These are phyloP conservation scores for Sorex araneus DNA, from an alignment of 2,113 vertebrate species.

Conservation along the genomic window DNA sequence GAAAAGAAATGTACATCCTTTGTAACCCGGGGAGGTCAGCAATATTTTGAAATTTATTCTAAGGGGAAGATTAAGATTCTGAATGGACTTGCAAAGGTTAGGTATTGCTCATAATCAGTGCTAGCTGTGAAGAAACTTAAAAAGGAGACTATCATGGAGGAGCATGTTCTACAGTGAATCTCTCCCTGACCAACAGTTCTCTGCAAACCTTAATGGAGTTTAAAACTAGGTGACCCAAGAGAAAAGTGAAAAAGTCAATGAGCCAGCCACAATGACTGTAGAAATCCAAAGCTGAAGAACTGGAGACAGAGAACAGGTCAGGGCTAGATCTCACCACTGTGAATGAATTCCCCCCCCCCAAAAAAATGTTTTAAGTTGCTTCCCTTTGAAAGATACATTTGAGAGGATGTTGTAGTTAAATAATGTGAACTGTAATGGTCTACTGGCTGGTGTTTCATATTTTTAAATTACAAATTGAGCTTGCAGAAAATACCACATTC, in stretches of 20 bases:
- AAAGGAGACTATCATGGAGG: conserved; percentile 42
- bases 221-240: conserved; percentile 45
- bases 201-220: neutral
- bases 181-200: conserved; percentile 64
- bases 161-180: conserved; percentile 15
- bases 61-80: conserved; percentile 70
- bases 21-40: conserved; percentile 59
- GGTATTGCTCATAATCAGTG: conserved; percentile 62
- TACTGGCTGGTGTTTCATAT: conserved; percentile 87
- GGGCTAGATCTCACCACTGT: conserved; percentile 79
- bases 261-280: conserved; percentile 52
- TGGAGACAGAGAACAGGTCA: neutral
- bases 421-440: conserved; percentile 89
- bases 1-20: conserved; percentile 69
- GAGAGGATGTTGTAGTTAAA: conserved; percentile 84
- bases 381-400: conserved; percentile 84
- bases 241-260: neutral
- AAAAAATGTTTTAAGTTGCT: conserved; percentile 73
- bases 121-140: conserved; percentile 74
- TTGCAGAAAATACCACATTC: conserved; percentile 84
- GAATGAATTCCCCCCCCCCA: conserved; percentile 53
- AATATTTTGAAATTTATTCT: conserved; percentile 63
- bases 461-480: conserved; percentile 83
- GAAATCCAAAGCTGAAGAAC: conserved; percentile 70
- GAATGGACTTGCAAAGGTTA: neutral